These are phyloP conservation scores for Drosophila greeni DNA, from an alignment of 2,888 invertebrate genomes.

Conservation along the genomic window DNA sequence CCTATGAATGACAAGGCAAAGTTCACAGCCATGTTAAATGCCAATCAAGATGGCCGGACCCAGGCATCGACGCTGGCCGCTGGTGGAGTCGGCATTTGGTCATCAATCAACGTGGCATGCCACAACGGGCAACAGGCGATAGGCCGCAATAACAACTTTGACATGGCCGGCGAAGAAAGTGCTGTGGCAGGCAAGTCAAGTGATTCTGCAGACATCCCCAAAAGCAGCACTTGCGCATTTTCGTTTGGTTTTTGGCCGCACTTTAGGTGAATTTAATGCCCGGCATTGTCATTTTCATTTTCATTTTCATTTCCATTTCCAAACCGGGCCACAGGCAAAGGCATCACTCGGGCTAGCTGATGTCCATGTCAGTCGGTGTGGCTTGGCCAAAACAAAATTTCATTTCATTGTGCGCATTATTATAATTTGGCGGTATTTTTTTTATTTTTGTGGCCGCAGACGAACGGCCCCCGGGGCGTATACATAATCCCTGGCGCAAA, in stretches of 20 bases:
- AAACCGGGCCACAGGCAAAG: constrained; percentile 29
- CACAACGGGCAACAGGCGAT: constrained; percentile 26
- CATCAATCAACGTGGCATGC: constrained; percentile 61
- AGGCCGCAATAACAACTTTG: constrained; percentile 42
- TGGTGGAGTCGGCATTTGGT: constrained; percentile 33
- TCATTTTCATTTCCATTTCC: constrained; percentile 6
- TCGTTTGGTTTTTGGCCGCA: constrained; percentile 30
- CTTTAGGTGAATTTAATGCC: constrained; percentile 52
- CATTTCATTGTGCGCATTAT: constrained; percentile 40
- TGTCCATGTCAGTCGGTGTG: constrained; percentile 20
- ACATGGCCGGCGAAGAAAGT: constrained; percentile 43
- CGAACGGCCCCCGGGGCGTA: constrained; percentile 24
- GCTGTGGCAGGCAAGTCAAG: constrained; percentile 33
- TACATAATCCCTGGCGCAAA: constrained; percentile 33
- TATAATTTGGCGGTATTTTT: constrained; percentile 29
- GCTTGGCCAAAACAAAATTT: constrained; percentile 42
- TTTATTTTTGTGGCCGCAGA: constrained; percentile 13
- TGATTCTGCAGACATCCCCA: constrained; percentile 37
- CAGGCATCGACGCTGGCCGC: constrained; percentile 27
- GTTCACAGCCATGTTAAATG: constrained; percentile 67
- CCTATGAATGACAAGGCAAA: constrained; percentile 47
- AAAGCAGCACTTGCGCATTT: constrained; percentile 41
- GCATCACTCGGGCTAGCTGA: constrained; percentile 12
- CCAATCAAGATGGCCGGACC: constrained; percentile 58
- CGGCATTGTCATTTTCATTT: constrained; percentile 40